Conservation (phyloP, 2,113 vertebrate species). For the Hippocampus guttulatus region DNA sequence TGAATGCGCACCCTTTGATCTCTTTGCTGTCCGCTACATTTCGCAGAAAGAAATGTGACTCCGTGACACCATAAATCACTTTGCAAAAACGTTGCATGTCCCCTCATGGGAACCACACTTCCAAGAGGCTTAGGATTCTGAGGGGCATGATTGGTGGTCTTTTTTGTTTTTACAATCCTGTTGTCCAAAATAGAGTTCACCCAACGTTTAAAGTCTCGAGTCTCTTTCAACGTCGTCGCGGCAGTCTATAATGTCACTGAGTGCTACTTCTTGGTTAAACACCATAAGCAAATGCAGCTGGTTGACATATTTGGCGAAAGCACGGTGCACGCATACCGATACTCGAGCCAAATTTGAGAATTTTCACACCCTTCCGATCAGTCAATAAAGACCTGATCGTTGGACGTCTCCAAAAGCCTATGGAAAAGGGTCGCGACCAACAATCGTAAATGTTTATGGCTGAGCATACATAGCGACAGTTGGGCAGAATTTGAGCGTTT, state of each 20-base stretch:
- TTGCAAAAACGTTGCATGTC: constrained; percentile 6
- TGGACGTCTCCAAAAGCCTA: neutral
- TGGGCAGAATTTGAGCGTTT: too few relatives aligned
- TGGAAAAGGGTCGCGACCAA: neutral
- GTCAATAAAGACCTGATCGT: neutral
- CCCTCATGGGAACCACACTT: constrained; percentile 30
- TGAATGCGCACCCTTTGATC: constrained; percentile 26
- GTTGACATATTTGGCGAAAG: neutral
- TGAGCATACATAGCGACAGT: neutral
- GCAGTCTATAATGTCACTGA: neutral
- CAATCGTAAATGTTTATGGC: neutral
- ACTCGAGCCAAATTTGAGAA: neutral
- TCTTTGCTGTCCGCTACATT: constrained; percentile 15
- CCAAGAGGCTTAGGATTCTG: neutral
- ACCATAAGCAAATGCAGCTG: neutral
- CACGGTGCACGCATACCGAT: neutral
- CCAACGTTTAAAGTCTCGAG: neutral
- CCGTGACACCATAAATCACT: constrained; percentile 38
- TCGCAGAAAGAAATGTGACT: constrained; percentile 40
- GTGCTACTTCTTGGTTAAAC: neutral
- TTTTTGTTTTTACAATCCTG: constrained; percentile 9
- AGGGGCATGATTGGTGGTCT: constrained; percentile 2
- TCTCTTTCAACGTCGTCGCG: neutral
- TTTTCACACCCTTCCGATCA: neutral
- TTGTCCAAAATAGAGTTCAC: neutral